phyloP scores from a whole-genome alignment of 1,140 invertebrate genomes.

The Leptoteleia sp. region DNA sequence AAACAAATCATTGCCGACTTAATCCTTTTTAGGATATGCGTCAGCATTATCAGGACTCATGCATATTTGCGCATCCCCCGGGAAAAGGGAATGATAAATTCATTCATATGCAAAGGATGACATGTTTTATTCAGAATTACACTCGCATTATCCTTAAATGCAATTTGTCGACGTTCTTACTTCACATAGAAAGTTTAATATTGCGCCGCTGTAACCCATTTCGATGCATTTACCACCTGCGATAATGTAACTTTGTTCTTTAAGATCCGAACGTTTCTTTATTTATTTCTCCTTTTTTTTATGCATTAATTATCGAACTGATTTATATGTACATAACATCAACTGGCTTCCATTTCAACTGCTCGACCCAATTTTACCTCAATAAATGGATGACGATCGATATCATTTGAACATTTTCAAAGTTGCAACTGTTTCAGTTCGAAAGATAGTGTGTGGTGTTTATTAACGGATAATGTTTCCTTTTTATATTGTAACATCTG shows the following conservation, averaged over 20 bases:
- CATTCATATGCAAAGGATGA: constrained; percentile 62
- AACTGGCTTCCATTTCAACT: constrained; percentile 16
- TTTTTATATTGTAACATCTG: too few species aligned
- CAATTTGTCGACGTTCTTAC: constrained; percentile 62
- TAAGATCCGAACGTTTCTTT: constrained; percentile 33
- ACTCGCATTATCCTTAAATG: constrained; percentile 62
- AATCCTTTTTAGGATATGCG: constrained; percentile 63
- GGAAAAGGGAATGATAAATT: constrained; percentile 62
- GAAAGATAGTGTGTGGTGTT: too few species aligned
- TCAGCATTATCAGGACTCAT: constrained; percentile 62
- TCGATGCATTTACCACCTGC: constrained; percentile 39
- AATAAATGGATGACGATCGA: too few species aligned
- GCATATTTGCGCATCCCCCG: constrained; percentile 54
- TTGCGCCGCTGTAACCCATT: constrained; percentile 40
- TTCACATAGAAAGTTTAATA: constrained; percentile 54
- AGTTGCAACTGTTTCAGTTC: too few species aligned
- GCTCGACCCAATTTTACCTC: constrained; percentile 29
- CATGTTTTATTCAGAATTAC: constrained; percentile 64
- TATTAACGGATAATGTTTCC: too few species aligned
- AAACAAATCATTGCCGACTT: constrained; percentile 59
- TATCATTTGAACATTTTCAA: background rate
- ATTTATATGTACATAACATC: constrained; percentile 47
- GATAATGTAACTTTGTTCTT: constrained; percentile 17
- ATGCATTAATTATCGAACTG: constrained; percentile 34
- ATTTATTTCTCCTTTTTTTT: constrained; percentile 39